These are phyloP conservation scores for Oreochromis mossambicus DNA, from an alignment of 2,797 vertebrate species.

Conservation along the genomic window DNA sequence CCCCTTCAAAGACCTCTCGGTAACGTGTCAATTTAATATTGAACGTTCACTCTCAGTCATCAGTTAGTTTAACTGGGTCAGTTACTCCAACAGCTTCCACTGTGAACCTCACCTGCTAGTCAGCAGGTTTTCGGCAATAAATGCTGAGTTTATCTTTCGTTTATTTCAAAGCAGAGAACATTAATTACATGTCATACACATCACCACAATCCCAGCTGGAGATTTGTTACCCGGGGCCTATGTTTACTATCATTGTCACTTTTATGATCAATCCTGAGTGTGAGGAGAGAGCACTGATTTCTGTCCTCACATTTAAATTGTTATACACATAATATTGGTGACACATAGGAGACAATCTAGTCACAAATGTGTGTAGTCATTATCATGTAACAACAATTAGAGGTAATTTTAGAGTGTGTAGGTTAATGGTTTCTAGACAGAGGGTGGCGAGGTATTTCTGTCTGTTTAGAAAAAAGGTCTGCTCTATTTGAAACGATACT, in stretches of 20 bases:
- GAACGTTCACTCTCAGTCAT: background rate
- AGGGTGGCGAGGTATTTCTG: background rate
- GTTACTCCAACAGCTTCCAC: background rate
- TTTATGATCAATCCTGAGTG: background rate
- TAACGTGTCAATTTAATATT: conserved; percentile 63
- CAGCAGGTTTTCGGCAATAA: background rate
- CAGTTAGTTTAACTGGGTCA: background rate
- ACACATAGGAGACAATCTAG: background rate
- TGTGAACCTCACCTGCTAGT: background rate
- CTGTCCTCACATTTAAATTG: background rate
- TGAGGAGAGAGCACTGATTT: background rate
- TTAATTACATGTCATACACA: background rate
- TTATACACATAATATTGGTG: background rate
- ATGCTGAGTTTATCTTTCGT: background rate
- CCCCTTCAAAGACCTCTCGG: conserved; percentile 97
- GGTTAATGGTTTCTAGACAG: background rate
- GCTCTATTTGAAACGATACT: background rate
- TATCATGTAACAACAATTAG: background rate
- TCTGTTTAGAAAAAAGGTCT: background rate
- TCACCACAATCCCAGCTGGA: background rate
- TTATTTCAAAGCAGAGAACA: background rate
- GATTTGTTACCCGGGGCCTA: background rate
- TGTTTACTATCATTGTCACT: background rate
- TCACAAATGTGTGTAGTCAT: background rate
- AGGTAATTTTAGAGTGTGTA: background rate